phyloP scores from a whole-genome alignment of 2,888 invertebrate genomes.

The Lochmaea capreae region DNA sequence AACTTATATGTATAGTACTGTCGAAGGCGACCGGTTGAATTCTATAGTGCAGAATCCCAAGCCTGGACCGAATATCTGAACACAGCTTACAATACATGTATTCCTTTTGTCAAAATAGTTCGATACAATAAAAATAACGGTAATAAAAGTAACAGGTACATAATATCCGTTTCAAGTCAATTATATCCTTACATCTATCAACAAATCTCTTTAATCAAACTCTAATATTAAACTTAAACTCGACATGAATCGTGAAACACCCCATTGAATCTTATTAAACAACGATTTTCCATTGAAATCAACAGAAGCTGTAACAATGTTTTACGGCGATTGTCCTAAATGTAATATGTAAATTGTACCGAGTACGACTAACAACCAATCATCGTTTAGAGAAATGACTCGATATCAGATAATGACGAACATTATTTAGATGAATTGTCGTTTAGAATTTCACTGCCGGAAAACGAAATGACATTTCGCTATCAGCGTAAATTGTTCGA shows the following conservation, averaged over 20 bases:
- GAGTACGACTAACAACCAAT: not conserved
- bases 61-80: too few relatives aligned
- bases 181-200: too few relatives aligned
- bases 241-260: not conserved
- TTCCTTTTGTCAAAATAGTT: too few relatives aligned
- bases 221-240: not conserved
- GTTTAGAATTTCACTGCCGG: slow-evolving; percentile 13
- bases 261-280: not conserved
- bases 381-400: slow-evolving; percentile 7
- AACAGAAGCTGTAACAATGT: not conserved
- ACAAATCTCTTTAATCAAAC: too few relatives aligned
- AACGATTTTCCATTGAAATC: not conserved
- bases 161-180: too few relatives aligned
- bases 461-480: slow-evolving; percentile 24
- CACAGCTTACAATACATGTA: too few relatives aligned
- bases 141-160: too few relatives aligned
- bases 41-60: too few relatives aligned
- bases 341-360: not conserved
- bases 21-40: too few relatives aligned
- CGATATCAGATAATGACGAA: slow-evolving; percentile 10
- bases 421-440: slow-evolving; percentile 18
- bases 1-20: too few relatives aligned
- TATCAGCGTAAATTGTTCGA: slow-evolving; percentile 22
- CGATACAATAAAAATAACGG: too few relatives aligned
- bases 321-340: slow-evolving; percentile 1